A percentile compares a stretch with the other conserved stretches of the same genome.
Conservation (phyloP, 2,797 vertebrate genomes). For the Sus cebifrons region DNA sequence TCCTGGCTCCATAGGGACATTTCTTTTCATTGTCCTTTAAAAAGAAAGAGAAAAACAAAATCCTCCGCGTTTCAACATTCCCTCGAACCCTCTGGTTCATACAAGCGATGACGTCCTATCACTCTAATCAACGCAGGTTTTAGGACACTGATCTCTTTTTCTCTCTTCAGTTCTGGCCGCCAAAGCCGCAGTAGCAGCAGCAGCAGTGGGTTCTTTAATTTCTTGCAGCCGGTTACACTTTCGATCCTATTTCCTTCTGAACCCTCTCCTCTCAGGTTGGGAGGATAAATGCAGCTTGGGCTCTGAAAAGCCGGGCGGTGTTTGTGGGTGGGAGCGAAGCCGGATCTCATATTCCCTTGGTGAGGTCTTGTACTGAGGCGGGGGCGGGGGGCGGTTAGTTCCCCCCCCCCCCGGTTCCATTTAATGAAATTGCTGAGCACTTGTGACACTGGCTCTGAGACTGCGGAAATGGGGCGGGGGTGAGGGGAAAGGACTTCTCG, state of each 20-base stretch:
- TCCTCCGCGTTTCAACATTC: background rate
- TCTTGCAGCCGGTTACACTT: slow-evolving; percentile 87
- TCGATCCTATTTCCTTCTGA: slow-evolving; percentile 84
- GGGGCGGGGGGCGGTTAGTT: slow-evolving; percentile 32
- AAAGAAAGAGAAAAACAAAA: background rate
- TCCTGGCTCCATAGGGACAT: background rate
- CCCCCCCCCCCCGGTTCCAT: slow-evolving; percentile 62
- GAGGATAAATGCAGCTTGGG: slow-evolving; percentile 85
- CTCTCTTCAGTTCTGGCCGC: slow-evolving; percentile 64
- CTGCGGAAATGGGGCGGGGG: slow-evolving; percentile 85
- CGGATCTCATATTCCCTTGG: slow-evolving; percentile 70
- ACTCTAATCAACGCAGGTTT: slow-evolving; percentile 81
- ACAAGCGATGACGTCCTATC: slow-evolving; percentile 74
- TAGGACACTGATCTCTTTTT: slow-evolving; percentile 80
- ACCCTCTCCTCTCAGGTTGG: slow-evolving; percentile 82
- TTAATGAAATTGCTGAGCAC: slow-evolving; percentile 86
- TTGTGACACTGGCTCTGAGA: slow-evolving; percentile 76
- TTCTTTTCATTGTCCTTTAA: background rate
- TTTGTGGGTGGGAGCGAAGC: slow-evolving; percentile 68
- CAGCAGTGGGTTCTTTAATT: slow-evolving; percentile 83
- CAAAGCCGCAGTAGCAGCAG: slow-evolving; percentile 7
- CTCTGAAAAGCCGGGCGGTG: slow-evolving; percentile 70
- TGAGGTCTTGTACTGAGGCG: slow-evolving; percentile 48
- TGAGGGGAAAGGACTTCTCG: slow-evolving; percentile 45
- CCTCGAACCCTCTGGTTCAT: slow-evolving; percentile 77